These are phyloP conservation scores for Coelopa frigida DNA, from an alignment of 1,140 invertebrate species.

Conservation along the genomic window DNA sequence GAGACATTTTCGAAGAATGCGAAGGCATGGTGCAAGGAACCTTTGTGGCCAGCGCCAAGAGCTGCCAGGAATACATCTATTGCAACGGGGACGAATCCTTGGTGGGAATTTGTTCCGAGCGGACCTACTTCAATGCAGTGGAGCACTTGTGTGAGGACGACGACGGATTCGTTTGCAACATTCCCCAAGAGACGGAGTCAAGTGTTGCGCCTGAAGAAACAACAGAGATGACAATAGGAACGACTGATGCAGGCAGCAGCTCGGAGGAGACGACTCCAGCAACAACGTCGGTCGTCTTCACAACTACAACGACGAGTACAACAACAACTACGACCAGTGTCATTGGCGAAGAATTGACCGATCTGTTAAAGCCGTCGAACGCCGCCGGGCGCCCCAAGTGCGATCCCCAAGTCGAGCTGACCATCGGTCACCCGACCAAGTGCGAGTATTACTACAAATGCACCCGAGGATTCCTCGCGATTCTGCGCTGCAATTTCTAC, in stretches of 20 bases:
- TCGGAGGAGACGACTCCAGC: neutral
- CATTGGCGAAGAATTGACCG: neutral
- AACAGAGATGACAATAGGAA: neutral
- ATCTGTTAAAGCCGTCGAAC: neutral
- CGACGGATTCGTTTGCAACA: constrained; percentile 21
- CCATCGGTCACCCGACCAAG: constrained; percentile 25
- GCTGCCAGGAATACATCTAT: constrained; percentile 32
- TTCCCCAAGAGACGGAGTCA: neutral
- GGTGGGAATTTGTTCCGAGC: constrained; percentile 26
- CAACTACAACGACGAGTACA: neutral
- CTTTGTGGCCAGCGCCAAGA: constrained; percentile 25
- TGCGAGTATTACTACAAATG: constrained; percentile 37
- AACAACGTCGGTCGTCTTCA: too few species aligned
- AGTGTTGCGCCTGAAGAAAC: too few species aligned
- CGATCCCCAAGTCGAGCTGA: constrained; percentile 15
- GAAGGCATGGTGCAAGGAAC: constrained; percentile 16
- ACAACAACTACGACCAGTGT: neutral
- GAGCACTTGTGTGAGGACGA: constrained; percentile 32
- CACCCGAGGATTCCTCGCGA: constrained; percentile 27
- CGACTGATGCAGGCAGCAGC: neutral
- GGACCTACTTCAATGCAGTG: constrained; percentile 30
- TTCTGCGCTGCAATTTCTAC: constrained; percentile 30
- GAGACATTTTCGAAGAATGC: constrained; percentile 25
- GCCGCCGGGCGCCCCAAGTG: constrained; percentile 24
- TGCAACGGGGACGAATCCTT: constrained; percentile 31